Percentiles rank a stretch among this genome's conserved stretches.
Evolutionary conservation across 92 coral and sea anemone species (phyloP).

Genomic region (Palythoa grandis): DNA sequence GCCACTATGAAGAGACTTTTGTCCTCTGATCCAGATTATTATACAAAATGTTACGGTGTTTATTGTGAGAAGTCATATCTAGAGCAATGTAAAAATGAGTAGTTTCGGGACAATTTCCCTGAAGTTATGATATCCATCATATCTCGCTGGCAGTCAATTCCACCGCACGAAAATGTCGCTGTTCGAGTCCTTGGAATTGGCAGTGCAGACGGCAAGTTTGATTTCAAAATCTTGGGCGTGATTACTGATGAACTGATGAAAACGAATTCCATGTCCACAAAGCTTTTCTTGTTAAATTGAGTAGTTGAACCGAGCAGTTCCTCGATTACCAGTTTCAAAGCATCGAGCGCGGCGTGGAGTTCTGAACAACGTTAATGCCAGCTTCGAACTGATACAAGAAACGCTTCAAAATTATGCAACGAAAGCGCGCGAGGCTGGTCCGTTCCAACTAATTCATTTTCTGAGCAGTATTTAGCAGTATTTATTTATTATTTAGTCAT

Average conservation of each 20-base stretch:
- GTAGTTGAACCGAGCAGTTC: conserved; percentile 16
- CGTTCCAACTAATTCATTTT: conserved; percentile 13
- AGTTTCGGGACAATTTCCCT: conserved; percentile 5
- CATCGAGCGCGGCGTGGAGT: conserved; percentile 1
- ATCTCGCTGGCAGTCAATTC: not conserved
- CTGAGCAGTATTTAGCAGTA: conserved; percentile 23
- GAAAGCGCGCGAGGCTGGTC: not conserved
- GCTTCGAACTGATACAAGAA: not conserved
- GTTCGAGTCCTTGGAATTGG: conserved; percentile 21
- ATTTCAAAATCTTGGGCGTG: conserved; percentile 11
- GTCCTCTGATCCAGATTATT: conserved; percentile 21
- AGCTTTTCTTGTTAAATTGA: conserved; percentile 15
- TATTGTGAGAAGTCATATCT: conserved; percentile 9
- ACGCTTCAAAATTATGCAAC: conserved; percentile 8
- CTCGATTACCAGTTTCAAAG: conserved; percentile 1
- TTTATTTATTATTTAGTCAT: too few relatives aligned
- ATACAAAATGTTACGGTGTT: not conserved
- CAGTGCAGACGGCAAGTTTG: conserved; percentile 26
- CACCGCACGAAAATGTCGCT: not conserved
- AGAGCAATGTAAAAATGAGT: not conserved
- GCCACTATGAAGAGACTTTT: not conserved
- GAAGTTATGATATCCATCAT: conserved; percentile 5
- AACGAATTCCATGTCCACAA: not conserved
- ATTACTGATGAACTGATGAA: not conserved
- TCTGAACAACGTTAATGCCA: not conserved